Conservation (phyloP, 2,113 vertebrate species). For the Phalacrocorax carbo region DNA sequence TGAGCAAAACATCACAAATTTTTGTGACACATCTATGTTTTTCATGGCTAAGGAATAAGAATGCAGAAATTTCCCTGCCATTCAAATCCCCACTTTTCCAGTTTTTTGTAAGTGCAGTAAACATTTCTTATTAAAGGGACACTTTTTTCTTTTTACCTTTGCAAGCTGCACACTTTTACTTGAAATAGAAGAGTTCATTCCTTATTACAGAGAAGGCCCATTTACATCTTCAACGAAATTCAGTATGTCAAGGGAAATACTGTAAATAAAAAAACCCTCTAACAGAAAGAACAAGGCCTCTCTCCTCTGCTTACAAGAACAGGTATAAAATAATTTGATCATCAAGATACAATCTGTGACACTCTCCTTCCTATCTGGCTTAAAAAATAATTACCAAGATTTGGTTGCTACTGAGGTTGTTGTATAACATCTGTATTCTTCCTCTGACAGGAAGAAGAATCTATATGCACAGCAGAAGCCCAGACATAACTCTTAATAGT, state of each 20-base stretch:
- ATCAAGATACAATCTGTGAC: background rate
- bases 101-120: rapidly evolving
- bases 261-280: background rate
- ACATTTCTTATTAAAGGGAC: rapidly evolving
- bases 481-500: background rate
- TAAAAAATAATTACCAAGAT: background rate
- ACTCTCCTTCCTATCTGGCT: background rate
- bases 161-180: rapidly evolving
- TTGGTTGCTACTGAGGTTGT: background rate
- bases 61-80: background rate
- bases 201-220: background rate
- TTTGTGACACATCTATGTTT: background rate
- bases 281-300: background rate
- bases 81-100: background rate
- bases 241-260: background rate
- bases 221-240: background rate
- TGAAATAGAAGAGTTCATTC: background rate
- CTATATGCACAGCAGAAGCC: background rate
- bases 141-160: background rate
- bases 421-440: background rate
- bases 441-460: background rate
- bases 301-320: background rate
- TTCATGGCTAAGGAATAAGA: background rate
- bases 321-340: background rate
- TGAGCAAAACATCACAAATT: background rate